A percentile compares a stretch with the other conserved stretches of the same genome.
Conservation (phyloP, 2,113 vertebrate genomes). For the Spea bombifrons region DNA sequence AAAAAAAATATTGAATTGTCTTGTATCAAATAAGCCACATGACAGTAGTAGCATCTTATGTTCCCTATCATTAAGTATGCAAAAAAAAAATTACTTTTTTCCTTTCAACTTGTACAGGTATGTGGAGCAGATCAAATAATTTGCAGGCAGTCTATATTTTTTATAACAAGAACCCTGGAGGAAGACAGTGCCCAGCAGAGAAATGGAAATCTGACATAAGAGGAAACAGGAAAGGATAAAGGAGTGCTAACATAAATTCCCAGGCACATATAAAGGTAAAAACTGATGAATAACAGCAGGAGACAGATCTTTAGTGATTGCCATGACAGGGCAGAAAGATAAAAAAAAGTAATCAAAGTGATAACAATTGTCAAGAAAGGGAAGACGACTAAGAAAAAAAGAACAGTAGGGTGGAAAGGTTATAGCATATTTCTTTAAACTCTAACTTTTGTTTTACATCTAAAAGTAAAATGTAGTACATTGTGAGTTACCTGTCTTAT, state of each 20-base stretch:
- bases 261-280: conserved; percentile 38
- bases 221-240: conserved; percentile 32
- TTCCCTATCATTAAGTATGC: conserved; percentile 19
- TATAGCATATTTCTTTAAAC: conserved; percentile 21
- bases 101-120: not conserved
- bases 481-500: not conserved
- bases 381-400: conserved; percentile 18
- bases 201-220: conserved; percentile 44
- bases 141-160: conserved; percentile 35
- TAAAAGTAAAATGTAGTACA: conserved; percentile 1
- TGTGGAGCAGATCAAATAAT: conserved; percentile 37
- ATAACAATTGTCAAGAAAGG: conserved; percentile 19
- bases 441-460: conserved; percentile 12
- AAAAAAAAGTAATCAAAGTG: conserved; percentile 41
- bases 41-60: not conserved
- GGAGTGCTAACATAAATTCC: conserved; percentile 40
- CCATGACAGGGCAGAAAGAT: conserved; percentile 34
- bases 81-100: conserved; percentile 22
- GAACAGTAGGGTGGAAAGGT: conserved; percentile 5
- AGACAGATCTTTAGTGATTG: conserved; percentile 38
- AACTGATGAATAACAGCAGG: conserved; percentile 43
- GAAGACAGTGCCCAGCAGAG: conserved; percentile 33
- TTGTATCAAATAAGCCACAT: not conserved
- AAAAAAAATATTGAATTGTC: conserved; percentile 1
- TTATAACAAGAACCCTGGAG: conserved; percentile 42